A percentile compares a stretch with the other conserved stretches of the same genome.
Evolutionary conservation across 35 echinoderm and acorn worm genomes (phyloP).

Genomic region (Heliocidaris tuberculata): DNA sequence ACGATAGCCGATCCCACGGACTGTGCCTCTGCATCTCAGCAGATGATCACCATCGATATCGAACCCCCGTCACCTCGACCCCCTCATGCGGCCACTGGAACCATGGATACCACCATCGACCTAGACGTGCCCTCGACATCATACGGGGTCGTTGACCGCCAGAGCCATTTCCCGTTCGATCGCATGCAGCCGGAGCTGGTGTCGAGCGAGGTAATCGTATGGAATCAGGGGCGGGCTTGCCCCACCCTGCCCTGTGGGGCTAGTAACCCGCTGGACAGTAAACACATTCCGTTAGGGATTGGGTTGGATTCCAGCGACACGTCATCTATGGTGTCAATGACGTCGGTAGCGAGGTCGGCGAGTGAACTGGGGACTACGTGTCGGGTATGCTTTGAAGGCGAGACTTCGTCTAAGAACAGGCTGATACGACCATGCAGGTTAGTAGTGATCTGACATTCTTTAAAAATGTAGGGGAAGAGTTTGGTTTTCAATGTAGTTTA

Average conservation of each 20-base stretch:
- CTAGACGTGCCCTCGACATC: conserved; percentile 65
- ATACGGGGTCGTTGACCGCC: conserved; percentile 52
- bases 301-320: conserved; percentile 81
- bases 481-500: not conserved
- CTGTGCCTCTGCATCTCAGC: not conserved
- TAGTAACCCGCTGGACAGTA: not conserved
- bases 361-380: conserved; percentile 87
- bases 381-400: conserved; percentile 92
- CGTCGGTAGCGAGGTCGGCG: conserved; percentile 85
- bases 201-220: conserved; percentile 78
- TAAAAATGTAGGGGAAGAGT: not conserved
- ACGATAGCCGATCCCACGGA: conserved; percentile 11
- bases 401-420: conserved; percentile 87
- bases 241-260: not conserved
- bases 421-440: conserved; percentile 90
- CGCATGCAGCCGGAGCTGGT: conserved; percentile 54
- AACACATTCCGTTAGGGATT: conserved; percentile 41
- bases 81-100: conserved; percentile 19
- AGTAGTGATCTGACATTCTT: not conserved
- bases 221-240: conserved; percentile 48
- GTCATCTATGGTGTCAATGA: conserved; percentile 76
- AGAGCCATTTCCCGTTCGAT: conserved; percentile 27
- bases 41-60: conserved; percentile 59
- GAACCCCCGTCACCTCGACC: conserved; percentile 45
- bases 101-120: conserved; percentile 49